A percentile compares a stretch with the other conserved stretches of the same genome.
Evolutionary conservation across 2,797 vertebrate genomes (phyloP).

Genomic region (Rhincodon typus): DNA sequence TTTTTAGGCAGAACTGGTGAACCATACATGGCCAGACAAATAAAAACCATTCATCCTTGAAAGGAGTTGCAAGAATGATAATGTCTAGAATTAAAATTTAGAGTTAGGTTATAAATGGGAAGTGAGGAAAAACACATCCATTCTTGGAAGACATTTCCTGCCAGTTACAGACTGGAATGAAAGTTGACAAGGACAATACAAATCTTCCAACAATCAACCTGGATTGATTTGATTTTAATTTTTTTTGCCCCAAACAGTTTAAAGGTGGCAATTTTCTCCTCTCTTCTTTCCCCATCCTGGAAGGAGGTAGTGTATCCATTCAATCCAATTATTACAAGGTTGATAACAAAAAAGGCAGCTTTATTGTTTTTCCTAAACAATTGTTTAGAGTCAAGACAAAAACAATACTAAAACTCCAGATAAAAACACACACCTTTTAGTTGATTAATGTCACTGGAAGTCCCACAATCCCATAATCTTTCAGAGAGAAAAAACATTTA

Average conservation of each 20-base stretch:
- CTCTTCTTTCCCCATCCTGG: not conserved
- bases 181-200: not conserved
- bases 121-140: not conserved
- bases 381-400: constrained; percentile 12
- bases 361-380: not conserved
- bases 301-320: not conserved
- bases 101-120: not conserved
- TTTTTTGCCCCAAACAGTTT: not conserved
- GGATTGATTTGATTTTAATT: not conserved
- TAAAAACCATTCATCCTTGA: not conserved
- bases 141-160: not conserved
- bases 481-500: not conserved
- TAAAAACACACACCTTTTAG: constrained; percentile 8
- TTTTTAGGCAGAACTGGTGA: not conserved
- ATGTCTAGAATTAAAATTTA: not conserved
- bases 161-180: not conserved
- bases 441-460: not conserved
- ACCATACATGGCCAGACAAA: not conserved
- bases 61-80: not conserved
- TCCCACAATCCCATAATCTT: constrained; percentile 9
- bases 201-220: not conserved
- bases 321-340: not conserved
- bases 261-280: not conserved
- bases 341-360: not conserved
- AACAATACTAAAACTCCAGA: not conserved